Evolutionary conservation across 92 coral and sea anemone genomes (phyloP).

Genomic region (Heliopora coerulea): DNA sequence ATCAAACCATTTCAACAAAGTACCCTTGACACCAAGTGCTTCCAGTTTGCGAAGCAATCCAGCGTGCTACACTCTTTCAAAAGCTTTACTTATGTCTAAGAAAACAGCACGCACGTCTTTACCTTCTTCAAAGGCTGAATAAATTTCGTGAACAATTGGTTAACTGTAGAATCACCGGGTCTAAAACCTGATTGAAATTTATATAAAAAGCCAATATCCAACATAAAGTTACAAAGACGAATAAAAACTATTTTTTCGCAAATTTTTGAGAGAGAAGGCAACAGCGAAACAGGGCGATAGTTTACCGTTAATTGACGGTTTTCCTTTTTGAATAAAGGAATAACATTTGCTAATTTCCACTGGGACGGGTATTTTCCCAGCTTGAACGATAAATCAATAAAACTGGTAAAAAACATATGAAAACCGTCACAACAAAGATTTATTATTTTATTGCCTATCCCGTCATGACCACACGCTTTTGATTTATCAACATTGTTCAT

Average conservation of each 20-base stretch:
- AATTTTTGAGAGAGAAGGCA: slow-evolving; percentile 48
- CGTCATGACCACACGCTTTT: slow-evolving; percentile 48
- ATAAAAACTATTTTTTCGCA: slow-evolving; percentile 48
- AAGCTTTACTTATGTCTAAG: slow-evolving; percentile 53
- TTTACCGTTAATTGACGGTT: slow-evolving; percentile 36
- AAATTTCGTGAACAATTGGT: slow-evolving; percentile 44
- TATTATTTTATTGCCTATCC: slow-evolving; percentile 40
- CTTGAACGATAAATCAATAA: no score
- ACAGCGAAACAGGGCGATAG: slow-evolving; percentile 51
- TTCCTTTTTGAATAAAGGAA: not conserved
- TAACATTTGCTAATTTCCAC: no score
- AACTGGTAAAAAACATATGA: not conserved
- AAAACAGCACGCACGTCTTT: slow-evolving; percentile 53
- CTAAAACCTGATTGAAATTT: slow-evolving; percentile 11
- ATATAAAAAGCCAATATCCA: slow-evolving; percentile 39
- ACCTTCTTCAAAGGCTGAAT: slow-evolving; percentile 44
- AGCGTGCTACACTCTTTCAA: slow-evolving; percentile 55
- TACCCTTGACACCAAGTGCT: slow-evolving; percentile 34
- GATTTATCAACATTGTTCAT: slow-evolving; percentile 13
- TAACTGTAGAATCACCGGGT: slow-evolving; percentile 51
- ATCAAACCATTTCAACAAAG: slow-evolving; percentile 44
- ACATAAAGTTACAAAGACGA: slow-evolving; percentile 44
- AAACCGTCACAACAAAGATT: slow-evolving; percentile 29
- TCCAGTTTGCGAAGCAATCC: slow-evolving; percentile 46
- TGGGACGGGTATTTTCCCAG: no score